A percentile compares a stretch with the other conserved stretches of the same genome.
Evolutionary conservation across 2,797 vertebrate species (phyloP).

Genomic region (Smutsia gigantea): DNA sequence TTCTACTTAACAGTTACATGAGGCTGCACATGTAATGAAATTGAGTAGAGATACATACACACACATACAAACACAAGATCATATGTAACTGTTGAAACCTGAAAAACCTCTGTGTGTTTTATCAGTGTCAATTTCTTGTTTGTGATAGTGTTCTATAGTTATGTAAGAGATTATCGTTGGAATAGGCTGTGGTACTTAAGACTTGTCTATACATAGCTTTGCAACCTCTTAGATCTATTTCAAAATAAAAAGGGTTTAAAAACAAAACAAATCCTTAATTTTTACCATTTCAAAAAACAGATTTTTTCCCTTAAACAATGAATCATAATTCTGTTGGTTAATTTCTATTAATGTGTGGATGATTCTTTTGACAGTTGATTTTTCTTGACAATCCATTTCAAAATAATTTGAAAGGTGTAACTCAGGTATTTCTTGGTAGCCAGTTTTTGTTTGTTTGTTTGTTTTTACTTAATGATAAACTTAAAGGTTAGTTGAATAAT

Average conservation of each 20-base stretch:
- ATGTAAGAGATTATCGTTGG: no score
- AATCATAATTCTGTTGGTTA: background rate
- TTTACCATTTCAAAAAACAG: slow-evolving; percentile 40
- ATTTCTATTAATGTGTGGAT: background rate
- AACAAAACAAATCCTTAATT: background rate
- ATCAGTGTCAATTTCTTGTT: background rate
- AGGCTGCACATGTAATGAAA: background rate
- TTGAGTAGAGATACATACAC: background rate
- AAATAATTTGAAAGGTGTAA: slow-evolving; percentile 11
- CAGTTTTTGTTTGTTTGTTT: background rate
- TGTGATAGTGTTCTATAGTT: background rate
- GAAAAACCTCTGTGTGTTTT: background rate
- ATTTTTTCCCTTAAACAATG: background rate
- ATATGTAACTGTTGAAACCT: background rate
- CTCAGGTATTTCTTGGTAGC: background rate
- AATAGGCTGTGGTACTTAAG: background rate
- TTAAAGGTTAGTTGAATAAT: slow-evolving; percentile 18
- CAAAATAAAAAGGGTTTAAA: background rate
- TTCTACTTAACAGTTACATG: background rate
- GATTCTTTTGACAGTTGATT: background rate
- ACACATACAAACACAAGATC: background rate
- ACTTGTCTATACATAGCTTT: background rate
- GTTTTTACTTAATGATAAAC: no score
- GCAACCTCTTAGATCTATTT: background rate
- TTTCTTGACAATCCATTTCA: background rate